Percentiles rank a stretch among this genome's conserved stretches.
Evolutionary conservation across 2,888 invertebrate genomes (phyloP).

Genomic region (Arge pagana): DNA sequence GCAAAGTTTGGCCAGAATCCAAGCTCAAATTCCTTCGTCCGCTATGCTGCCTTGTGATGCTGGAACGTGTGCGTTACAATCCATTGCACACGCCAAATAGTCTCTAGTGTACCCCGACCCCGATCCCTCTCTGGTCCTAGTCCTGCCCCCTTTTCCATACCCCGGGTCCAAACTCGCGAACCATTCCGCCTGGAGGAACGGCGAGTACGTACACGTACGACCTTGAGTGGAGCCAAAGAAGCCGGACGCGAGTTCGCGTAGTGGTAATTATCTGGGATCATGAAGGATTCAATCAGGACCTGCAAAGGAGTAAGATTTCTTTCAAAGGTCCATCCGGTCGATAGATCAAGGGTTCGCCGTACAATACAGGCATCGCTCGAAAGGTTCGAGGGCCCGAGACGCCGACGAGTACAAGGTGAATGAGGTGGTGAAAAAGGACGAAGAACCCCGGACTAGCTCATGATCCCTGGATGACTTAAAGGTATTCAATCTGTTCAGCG

Average conservation of each 20-base stretch:
- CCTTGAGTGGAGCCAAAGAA: too few relatives aligned
- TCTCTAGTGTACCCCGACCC: constrained; percentile 43
- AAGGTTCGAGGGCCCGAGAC: too few relatives aligned
- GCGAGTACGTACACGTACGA: too few relatives aligned
- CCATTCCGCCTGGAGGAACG: too few relatives aligned
- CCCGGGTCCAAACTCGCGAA: too few relatives aligned
- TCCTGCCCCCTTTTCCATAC: constrained; percentile 44
- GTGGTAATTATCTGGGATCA: constrained; percentile 17
- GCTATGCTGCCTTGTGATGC: too few relatives aligned
- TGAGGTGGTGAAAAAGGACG: constrained; percentile 5
- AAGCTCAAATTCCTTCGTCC: constrained; percentile 45
- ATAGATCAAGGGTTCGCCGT: too few relatives aligned
- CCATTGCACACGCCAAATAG: constrained; percentile 53
- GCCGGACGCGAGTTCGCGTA: constrained; percentile 15
- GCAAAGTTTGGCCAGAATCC: constrained; percentile 50
- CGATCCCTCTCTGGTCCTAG: constrained; percentile 40
- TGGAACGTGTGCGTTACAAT: constrained; percentile 43
- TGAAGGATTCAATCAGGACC: constrained; percentile 16
- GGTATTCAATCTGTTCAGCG: constrained; percentile 21
- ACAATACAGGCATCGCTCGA: too few relatives aligned
- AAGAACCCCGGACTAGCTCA: constrained; percentile 12
- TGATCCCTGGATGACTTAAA: constrained; percentile 12
- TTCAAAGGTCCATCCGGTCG: constrained; percentile 3
- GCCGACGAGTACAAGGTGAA: constrained; percentile 3
- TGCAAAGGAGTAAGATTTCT: constrained; percentile 6